These are phyloP conservation scores for Acanthiza pusilla DNA, from an alignment of 2,797 vertebrate genomes.

Conservation along the genomic window DNA sequence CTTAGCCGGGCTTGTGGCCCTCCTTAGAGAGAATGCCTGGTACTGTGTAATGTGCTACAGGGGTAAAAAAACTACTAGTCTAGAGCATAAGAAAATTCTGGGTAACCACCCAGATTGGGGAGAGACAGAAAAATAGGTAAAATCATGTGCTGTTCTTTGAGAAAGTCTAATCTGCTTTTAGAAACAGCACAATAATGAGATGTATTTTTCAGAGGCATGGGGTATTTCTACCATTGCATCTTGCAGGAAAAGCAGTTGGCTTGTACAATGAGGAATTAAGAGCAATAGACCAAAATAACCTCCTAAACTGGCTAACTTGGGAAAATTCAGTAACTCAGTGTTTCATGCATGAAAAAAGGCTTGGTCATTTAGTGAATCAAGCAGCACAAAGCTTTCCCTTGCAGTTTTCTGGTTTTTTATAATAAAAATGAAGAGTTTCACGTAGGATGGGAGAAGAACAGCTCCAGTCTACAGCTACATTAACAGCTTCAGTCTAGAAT, in stretches of 20 bases:
- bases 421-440: neutral
- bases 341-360: neutral
- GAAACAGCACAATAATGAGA: neutral
- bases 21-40: neutral
- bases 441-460: neutral
- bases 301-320: neutral
- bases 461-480: neutral
- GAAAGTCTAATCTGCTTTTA: neutral
- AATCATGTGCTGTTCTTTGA: neutral
- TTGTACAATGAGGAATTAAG: neutral
- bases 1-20: neutral
- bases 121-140: neutral
- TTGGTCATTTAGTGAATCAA: neutral
- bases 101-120: neutral
- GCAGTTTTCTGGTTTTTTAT: neutral
- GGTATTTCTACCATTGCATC: neutral
- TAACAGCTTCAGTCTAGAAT: neutral
- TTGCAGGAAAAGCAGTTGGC: neutral
- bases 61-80: neutral
- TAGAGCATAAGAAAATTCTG: neutral
- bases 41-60: neutral
- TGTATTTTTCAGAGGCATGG: neutral
- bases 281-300: neutral
- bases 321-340: neutral
- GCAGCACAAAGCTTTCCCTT: neutral